Evolutionary conservation across 92 coral and sea anemone species (phyloP).

Genomic region (Parazoanthus swiftii): DNA sequence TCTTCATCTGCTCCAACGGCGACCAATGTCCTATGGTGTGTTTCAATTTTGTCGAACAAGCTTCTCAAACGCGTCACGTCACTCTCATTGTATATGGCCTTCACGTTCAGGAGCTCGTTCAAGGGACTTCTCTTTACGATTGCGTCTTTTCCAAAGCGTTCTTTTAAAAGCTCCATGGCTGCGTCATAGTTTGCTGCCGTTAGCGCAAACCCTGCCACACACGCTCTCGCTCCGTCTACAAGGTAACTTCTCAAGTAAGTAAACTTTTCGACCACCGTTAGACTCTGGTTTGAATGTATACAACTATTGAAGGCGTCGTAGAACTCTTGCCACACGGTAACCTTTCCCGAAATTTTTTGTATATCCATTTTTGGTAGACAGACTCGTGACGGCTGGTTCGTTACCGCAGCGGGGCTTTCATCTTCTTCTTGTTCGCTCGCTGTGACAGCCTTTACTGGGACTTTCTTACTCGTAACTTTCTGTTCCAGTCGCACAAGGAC

Average conservation of each 20-base stretch:
- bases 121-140: conserved; percentile 3
- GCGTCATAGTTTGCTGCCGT: conserved; percentile 28
- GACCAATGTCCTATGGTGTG: conserved; percentile 20
- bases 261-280: conserved; percentile 6
- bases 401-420: neutral
- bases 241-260: neutral
- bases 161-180: neutral
- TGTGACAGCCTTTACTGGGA: neutral
- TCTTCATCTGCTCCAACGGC: conserved; percentile 20
- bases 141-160: neutral
- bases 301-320: conserved; percentile 21
- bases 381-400: conserved; percentile 20
- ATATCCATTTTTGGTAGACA: conserved; percentile 15
- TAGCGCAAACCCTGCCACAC: conserved; percentile 14
- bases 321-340: conserved; percentile 10
- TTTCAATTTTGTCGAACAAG: neutral
- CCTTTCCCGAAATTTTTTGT: neutral
- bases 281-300: conserved; percentile 5
- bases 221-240: conserved; percentile 5
- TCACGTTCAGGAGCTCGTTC: neutral
- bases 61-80: neutral
- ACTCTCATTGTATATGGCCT: neutral
- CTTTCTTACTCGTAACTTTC: neutral
- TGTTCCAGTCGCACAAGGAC: neutral
- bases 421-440: neutral